These are phyloP conservation scores for Meteorus cinctellus DNA, from an alignment of 2,888 invertebrate genomes.

Conservation along the genomic window DNA sequence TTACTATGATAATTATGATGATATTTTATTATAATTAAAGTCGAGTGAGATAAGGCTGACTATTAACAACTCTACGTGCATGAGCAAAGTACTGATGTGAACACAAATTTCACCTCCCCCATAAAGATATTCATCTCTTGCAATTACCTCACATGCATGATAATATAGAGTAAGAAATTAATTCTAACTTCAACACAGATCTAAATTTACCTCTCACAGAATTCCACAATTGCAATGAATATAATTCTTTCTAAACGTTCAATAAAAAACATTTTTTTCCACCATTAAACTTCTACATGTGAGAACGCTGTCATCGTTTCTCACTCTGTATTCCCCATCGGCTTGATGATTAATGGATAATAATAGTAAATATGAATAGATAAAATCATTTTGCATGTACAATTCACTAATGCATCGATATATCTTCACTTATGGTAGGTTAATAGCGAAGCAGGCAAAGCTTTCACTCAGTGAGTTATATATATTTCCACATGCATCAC, in stretches of 20 bases:
- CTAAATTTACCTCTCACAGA: no score
- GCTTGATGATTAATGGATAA: conserved; percentile 11
- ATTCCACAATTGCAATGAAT: no score
- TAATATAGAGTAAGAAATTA: neutral
- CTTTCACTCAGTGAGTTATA: conserved; percentile 60
- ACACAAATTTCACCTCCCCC: no score
- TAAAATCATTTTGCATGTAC: neutral
- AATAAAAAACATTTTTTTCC: no score
- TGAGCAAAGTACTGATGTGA: no score
- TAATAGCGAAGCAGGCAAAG: conserved; percentile 60
- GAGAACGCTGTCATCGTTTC: neutral
- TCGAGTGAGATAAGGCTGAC: no score
- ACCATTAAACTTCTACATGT: no score
- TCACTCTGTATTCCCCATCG: neutral
- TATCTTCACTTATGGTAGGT: conserved; percentile 49
- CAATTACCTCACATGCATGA: neutral
- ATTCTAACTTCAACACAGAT: neutral
- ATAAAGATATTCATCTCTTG: no score
- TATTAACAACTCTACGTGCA: no score
- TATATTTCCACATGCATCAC: neutral
- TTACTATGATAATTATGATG: no score
- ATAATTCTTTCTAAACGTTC: no score
- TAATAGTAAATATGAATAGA: conserved; percentile 3
- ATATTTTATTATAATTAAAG: no score
- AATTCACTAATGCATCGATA: neutral